Evolutionary conservation across 2,888 invertebrate genomes (phyloP), one percentile per base, ranked within the genome.

Genomic region (Hesperia comma): DNA sequence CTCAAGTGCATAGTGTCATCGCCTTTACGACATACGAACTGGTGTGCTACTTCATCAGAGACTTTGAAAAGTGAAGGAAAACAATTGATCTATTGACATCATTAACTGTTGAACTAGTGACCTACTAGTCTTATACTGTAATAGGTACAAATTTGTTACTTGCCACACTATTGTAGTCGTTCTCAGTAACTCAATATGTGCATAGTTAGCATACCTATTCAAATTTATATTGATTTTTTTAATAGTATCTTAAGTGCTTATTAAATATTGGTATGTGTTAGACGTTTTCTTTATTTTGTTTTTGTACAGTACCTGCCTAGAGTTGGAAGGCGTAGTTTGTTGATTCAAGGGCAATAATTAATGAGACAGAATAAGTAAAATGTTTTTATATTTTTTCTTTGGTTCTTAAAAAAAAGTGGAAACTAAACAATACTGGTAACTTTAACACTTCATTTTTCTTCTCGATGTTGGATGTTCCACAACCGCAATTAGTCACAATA

Each of bases 21-120:
- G 82, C 86, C 0, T 92, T 87, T 69, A 88, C 88, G 0, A 78
- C 84, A 0, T 92, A 92, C 63, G 92, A 92, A 70, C 74, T 88
- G 0, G 56, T 83, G 1, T 90, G 90, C 69, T 81, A 78, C 51
- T 57, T 72, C 0, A 68, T 86, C 1, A 83, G 87, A 61, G 81
- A 82, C 6, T 19, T 49, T 0, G 49, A 49, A 10, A 12, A 49
- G 10, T 49, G 49, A 49, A 19, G 19, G 37, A 19, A 46, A 8
- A 7, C 15, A 10, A 49, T 49, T 49, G 1, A 19, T 19, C 49
- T 19, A 10, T 19, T 19, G 37, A 37, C 37, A 37, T 37, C 12
- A 12, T 10, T 37, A 12, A 37, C 2, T 37, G 37, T 37, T 19
- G 17, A 46, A 17, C 15, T 17, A 17, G 43, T 46, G 43, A 43